Evolutionary conservation across 2,797 vertebrate genomes (phyloP).

Genomic region (Buphagus erythrorhynchus): DNA sequence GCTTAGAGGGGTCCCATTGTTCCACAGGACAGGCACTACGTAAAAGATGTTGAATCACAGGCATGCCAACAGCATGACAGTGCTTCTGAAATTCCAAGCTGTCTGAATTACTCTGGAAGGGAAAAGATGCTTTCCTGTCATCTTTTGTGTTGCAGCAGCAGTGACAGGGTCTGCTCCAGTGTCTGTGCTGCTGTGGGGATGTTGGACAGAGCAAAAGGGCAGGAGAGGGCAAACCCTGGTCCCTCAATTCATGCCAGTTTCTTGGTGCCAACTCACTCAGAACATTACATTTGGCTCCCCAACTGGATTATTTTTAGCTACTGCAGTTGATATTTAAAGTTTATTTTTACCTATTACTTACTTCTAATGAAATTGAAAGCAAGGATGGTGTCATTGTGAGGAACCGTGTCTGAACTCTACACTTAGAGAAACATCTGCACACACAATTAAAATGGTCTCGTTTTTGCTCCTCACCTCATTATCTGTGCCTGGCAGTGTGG

Average conservation of each 20-base stretch:
- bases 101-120: not conserved
- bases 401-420: not conserved
- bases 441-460: constrained; percentile 44
- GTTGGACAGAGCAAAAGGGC: not conserved
- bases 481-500: constrained; percentile 41
- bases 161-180: not conserved
- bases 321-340: not conserved
- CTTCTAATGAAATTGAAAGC: not conserved
- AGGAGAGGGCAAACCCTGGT: not conserved
- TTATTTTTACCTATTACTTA: constrained; percentile 35
- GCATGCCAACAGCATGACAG: fast-evolving
- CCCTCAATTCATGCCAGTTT: fast-evolving
- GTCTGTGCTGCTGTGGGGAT: no score
- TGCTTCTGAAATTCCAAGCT: not conserved
- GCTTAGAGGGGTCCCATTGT: fast-evolving
- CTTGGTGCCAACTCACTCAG: not conserved
- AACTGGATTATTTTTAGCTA: not conserved
- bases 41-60: no score
- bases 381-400: not conserved
- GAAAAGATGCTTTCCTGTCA: not conserved
- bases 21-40: fast-evolving
- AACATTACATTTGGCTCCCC: not conserved
- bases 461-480: constrained; percentile 67
- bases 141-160: not conserved
- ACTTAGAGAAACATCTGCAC: not conserved